Percentiles rank a stretch among this genome's conserved stretches.
These are phyloP conservation scores for Pollimyrus isidori DNA, from an alignment of 2,113 vertebrate genomes.

Conservation along the genomic window DNA sequence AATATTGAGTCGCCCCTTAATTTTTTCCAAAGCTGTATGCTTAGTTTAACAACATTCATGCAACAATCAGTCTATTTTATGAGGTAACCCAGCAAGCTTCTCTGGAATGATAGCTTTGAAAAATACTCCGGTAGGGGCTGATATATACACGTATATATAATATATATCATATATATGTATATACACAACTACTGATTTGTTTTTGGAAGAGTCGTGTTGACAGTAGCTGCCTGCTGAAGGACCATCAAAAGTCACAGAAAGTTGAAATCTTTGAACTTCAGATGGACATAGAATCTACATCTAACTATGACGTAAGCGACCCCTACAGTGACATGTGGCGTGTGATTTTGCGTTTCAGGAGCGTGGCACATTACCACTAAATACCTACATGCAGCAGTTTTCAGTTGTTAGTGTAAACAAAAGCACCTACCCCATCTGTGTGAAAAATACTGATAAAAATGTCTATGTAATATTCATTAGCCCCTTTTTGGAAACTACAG, in stretches of 20 bases:
- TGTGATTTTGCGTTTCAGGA: not conserved
- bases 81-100: not conserved
- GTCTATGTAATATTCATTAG: not conserved
- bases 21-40: not conserved
- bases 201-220: not conserved
- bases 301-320: not conserved
- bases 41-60: not conserved
- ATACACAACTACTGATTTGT: not conserved
- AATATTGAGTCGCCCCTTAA: not conserved
- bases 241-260: not conserved
- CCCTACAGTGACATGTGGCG: not conserved
- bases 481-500: not conserved
- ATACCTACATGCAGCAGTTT: not conserved
- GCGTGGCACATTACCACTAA: not conserved
- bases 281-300: not conserved
- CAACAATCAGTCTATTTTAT: not conserved
- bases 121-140: not conserved
- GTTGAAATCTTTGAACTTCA: not conserved
- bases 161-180: too few species aligned
- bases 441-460: not conserved
- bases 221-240: not conserved
- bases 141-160: not conserved
- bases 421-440: not conserved
- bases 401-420: constrained; percentile 18
- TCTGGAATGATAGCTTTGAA: not conserved